Base-by-base conservation (phyloP, 2,113 vertebrate species). In the Suricata suricatta region DNA sequence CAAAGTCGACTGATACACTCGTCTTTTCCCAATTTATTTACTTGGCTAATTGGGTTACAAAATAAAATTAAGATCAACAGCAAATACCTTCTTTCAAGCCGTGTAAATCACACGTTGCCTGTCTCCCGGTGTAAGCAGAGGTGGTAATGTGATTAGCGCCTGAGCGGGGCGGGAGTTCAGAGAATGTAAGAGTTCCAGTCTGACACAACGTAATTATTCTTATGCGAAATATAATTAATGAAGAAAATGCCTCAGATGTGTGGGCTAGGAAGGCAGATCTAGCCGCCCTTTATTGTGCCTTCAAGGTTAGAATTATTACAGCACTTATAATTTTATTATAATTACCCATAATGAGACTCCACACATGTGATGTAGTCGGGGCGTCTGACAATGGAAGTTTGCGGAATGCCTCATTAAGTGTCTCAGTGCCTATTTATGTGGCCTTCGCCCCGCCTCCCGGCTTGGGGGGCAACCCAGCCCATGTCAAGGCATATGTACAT, bases 271-370 rank as follows among this genome's bases (percentile, higher is more conserved):
- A 98, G 98, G 98, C 98, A 98, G 98, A 98, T 98, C 98, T 93
- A 98, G 90, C 97, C 98, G 98, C 95, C 98, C 98, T 98, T 98
- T 98, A 98, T 97, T 98, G 98, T 98, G 98, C 98, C 98, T 98
- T 98, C 98, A 99, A 99, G 99, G 99, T 99, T 99, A 99, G 98
- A 99, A 98, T 98, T 98, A 98, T 98, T 99, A 98, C 97, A 98
- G 98, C 96, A 97, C 98, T 99, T 99, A 98, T 98, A 98, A 98
- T 99, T 99, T 99, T 99, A 99, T 99, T 99, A 99, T 99, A 99
- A 99, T 99, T 98, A 99, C 98, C 98, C 97, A 98, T 99, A 99
- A 99, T 99, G 99, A 99, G 99, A 98, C 98, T 99, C 98, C 98
- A 98, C 99, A 99, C 99, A 98, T 98, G 90, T 98, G 98, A 98